phyloP scores from a whole-genome alignment of 2,113 vertebrate genomes.

The Chaetodon trifascialis region DNA sequence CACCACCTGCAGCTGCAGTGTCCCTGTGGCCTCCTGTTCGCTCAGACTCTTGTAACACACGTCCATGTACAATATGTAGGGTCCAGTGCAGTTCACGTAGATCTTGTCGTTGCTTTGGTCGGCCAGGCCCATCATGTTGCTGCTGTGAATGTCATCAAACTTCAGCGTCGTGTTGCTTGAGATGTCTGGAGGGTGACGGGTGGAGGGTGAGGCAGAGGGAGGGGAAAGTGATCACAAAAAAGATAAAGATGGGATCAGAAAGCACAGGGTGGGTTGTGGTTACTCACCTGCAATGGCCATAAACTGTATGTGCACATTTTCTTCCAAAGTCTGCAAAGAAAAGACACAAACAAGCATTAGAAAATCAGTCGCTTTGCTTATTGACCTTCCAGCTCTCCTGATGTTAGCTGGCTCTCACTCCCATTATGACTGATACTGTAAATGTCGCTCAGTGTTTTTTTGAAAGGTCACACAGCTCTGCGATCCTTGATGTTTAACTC shows the following conservation, averaged over 20 bases:
- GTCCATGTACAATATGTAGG: conserved; percentile 63
- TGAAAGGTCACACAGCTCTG: conserved; percentile 56
- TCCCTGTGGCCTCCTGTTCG: rapidly evolving
- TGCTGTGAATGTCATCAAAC: rapidly evolving
- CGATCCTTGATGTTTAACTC: conserved; percentile 36
- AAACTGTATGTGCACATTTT: conserved; percentile 54
- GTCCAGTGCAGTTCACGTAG: conserved; percentile 58
- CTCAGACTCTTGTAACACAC: conserved; percentile 23
- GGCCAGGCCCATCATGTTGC: neutral
- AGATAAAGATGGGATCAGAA: conserved; percentile 3
- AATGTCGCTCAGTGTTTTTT: neutral
- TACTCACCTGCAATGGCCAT: conserved; percentile 40
- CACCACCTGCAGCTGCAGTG: conserved; percentile 33
- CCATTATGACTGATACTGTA: conserved; percentile 1
- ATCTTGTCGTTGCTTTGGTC: neutral
- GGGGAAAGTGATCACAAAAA: neutral
- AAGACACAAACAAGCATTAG: conserved; percentile 6
- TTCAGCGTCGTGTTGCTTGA: rapidly evolving
- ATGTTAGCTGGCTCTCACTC: neutral
- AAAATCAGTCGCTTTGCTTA: neutral
- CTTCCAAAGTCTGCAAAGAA: neutral
- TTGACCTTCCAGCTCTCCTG: neutral
- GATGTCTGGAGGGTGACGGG: conserved; percentile 26
- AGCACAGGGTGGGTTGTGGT: neutral
- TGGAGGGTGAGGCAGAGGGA: neutral